Percentiles rank a stretch among this genome's conserved stretches.
These are phyloP conservation scores for Platanista minor DNA, from an alignment of 2,113 vertebrate species.

Conservation along the genomic window DNA sequence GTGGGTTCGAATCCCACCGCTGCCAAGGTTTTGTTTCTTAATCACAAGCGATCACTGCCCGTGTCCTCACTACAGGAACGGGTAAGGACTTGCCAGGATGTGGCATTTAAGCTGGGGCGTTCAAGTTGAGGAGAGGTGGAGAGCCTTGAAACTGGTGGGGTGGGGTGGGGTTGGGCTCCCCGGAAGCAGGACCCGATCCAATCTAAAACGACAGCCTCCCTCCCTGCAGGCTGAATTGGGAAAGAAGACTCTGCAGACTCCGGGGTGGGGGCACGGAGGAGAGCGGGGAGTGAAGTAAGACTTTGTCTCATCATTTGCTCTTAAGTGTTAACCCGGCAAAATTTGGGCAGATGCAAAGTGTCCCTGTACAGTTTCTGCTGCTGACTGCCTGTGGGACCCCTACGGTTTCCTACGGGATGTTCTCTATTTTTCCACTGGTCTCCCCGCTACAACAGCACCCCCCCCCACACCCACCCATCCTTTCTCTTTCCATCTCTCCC, in stretches of 20 bases:
- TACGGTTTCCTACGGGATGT: neutral
- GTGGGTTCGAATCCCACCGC: constrained; percentile 84
- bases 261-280: neutral
- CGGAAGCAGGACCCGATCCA: too few species aligned
- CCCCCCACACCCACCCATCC: too few species aligned
- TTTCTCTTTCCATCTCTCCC: neutral
- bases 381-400: too few species aligned
- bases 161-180: too few species aligned
- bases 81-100: neutral
- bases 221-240: too few species aligned
- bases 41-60: accelerated
- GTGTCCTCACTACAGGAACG: neutral
- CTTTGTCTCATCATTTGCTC: neutral
- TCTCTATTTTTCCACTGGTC: neutral
- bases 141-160: neutral
- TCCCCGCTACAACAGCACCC: neutral
- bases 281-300: neutral
- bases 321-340: neutral
- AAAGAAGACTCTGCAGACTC: too few species aligned
- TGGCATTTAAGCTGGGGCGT: neutral
- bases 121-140: neutral
- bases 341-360: neutral
- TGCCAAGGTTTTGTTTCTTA: constrained; percentile 49
- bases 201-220: too few species aligned
- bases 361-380: neutral